Evolutionary conservation across 2,113 vertebrate species (phyloP).

Genomic region (Malaclemys terrapin): DNA sequence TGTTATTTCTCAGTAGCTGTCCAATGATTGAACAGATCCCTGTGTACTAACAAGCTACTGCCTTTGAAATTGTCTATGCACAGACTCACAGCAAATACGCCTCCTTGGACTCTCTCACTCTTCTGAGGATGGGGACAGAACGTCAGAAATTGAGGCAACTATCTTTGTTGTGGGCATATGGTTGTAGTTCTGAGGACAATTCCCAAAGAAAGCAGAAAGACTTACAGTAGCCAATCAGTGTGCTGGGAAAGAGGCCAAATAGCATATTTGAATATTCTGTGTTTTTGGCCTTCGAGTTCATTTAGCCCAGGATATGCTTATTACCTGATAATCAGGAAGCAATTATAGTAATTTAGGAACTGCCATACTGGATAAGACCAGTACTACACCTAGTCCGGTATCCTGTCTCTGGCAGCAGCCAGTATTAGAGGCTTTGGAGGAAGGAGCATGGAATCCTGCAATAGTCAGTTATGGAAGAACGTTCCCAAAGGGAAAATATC

Average conservation of each 20-base stretch:
- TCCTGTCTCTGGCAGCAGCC: neutral
- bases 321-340: neutral
- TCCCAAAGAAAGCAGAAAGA: neutral
- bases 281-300: neutral
- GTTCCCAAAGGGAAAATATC: neutral
- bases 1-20: neutral
- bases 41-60: neutral
- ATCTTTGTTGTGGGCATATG: neutral
- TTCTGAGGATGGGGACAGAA: neutral
- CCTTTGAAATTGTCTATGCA: neutral
- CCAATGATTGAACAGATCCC: neutral
- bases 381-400: neutral
- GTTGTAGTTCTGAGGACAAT: neutral
- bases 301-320: neutral
- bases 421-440: neutral
- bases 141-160: neutral
- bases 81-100: neutral
- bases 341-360: neutral
- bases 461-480: neutral
- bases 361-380: conserved; percentile 3
- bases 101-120: neutral
- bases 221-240: neutral
- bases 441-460: neutral
- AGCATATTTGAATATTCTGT: neutral
- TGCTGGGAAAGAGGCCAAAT: neutral